Conservation (phyloP, 2,113 vertebrate species). For the Urocitellus parryii region DNA sequence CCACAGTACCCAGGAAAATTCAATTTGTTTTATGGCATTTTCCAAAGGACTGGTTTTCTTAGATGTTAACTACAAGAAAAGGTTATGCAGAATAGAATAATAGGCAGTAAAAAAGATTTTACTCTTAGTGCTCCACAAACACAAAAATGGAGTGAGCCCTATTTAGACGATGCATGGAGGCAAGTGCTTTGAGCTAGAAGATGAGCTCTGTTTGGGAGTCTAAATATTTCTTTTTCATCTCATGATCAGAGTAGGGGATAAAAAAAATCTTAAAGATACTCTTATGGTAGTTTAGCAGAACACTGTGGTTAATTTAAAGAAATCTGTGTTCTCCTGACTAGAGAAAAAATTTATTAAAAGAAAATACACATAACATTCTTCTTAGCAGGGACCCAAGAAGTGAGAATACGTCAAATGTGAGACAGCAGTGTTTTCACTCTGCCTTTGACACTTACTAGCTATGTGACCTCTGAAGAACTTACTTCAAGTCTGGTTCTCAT, state of each 20-base stretch:
- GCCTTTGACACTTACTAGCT: neutral
- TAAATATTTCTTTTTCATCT: conserved; percentile 4
- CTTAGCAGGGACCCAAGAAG: neutral
- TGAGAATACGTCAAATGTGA: neutral
- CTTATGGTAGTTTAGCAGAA: neutral
- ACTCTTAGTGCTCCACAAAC: neutral
- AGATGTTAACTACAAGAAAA: conserved; percentile 72
- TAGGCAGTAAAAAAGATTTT: conserved; percentile 39
- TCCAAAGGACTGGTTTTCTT: conserved; percentile 72
- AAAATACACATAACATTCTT: neutral
- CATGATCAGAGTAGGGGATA: neutral
- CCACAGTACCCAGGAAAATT: conserved; percentile 72
- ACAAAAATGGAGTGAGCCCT: conserved; percentile 2
- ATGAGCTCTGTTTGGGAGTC: neutral
- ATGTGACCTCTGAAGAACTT: neutral
- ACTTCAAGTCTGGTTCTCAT: neutral
- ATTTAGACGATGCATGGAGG: conserved; percentile 1
- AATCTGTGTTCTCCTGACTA: neutral
- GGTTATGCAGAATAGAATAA: conserved; percentile 62
- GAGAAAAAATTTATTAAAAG: neutral
- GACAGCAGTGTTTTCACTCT: neutral
- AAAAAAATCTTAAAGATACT: conserved; percentile 17
- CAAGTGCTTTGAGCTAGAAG: neutral
- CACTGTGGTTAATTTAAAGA: neutral
- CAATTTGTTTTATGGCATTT: conserved; percentile 79